Conservation (phyloP, 2,797 vertebrate species). For the Cossypha polioptera region DNA sequence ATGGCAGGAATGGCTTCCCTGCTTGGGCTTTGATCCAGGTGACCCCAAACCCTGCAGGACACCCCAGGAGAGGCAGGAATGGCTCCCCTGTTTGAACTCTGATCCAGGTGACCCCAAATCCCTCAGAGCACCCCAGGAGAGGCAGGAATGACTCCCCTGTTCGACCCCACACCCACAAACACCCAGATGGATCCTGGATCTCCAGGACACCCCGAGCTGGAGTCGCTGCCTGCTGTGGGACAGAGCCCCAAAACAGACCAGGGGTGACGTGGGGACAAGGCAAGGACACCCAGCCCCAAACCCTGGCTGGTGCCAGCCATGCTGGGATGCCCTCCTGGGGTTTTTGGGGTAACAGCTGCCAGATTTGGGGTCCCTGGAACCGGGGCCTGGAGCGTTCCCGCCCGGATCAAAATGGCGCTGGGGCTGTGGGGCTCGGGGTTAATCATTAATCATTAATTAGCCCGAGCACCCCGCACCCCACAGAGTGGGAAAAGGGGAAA, state of each 20-base stretch:
- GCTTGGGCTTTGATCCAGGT: no score
- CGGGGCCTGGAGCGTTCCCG: neutral
- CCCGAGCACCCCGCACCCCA: neutral
- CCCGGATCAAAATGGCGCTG: slow-evolving; percentile 39
- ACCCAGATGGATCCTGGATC: fast-evolving
- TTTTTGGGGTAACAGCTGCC: no score
- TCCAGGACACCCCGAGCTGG: fast-evolving
- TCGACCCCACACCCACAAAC: fast-evolving
- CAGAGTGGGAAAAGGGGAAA: neutral
- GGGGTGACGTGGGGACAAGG: fast-evolving
- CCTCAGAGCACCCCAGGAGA: fast-evolving
- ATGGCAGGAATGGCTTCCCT: no score
- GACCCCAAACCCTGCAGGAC: no score
- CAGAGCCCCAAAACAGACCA: neutral
- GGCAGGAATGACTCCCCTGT: no score
- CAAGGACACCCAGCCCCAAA: fast-evolving
- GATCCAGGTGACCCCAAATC: neutral
- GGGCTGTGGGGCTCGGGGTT: slow-evolving; percentile 8
- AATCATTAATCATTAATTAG: slow-evolving; percentile 31
- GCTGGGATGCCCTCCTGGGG: fast-evolving
- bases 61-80: neutral
- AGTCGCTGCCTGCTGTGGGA: neutral
- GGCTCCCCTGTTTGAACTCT: neutral
- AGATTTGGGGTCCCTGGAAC: neutral
- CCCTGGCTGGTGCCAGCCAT: fast-evolving